Percentiles rank a stretch among this genome's conserved stretches.
phyloP scores from a whole-genome alignment of 2,797 vertebrate genomes.

The Rhodeus uyekii region DNA sequence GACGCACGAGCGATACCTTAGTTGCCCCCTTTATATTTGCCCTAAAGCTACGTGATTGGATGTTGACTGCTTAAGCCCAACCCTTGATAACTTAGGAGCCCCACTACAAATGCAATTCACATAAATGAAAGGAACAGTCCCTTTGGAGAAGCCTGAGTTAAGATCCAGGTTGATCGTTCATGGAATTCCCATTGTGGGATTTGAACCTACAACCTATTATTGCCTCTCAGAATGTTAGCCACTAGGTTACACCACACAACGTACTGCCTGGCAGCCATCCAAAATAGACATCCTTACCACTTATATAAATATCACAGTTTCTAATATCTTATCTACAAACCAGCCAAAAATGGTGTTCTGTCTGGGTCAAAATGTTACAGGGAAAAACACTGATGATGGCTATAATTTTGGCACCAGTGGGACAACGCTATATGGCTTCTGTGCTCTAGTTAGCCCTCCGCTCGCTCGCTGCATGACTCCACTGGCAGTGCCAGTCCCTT shows the following conservation, averaged over 20 bases:
- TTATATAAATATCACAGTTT: neutral
- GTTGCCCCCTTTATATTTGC: too few relatives aligned
- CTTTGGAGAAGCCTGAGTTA: neutral
- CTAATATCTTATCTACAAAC: neutral
- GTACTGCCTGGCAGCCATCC: neutral
- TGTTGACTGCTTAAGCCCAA: too few relatives aligned
- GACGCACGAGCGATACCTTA: too few relatives aligned
- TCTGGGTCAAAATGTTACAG: constrained; percentile 1
- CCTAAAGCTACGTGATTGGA: too few relatives aligned
- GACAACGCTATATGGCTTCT: neutral
- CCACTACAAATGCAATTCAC: neutral
- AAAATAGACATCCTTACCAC: neutral
- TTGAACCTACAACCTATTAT: constrained; percentile 2
- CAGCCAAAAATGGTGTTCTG: neutral
- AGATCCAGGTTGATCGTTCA: neutral
- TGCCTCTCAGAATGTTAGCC: neutral
- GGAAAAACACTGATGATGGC: neutral
- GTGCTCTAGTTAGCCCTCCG: constrained; percentile 26
- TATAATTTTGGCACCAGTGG: constrained; percentile 26
- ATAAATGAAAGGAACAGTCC: neutral
- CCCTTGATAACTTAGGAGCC: too few relatives aligned
- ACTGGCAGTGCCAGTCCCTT: constrained; percentile 1
- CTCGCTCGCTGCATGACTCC: constrained; percentile 1
- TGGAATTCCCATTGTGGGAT: neutral
- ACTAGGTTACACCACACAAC: neutral